These are phyloP conservation scores for Altica lythri DNA, from an alignment of 2,888 invertebrate genomes.

Conservation along the genomic window DNA sequence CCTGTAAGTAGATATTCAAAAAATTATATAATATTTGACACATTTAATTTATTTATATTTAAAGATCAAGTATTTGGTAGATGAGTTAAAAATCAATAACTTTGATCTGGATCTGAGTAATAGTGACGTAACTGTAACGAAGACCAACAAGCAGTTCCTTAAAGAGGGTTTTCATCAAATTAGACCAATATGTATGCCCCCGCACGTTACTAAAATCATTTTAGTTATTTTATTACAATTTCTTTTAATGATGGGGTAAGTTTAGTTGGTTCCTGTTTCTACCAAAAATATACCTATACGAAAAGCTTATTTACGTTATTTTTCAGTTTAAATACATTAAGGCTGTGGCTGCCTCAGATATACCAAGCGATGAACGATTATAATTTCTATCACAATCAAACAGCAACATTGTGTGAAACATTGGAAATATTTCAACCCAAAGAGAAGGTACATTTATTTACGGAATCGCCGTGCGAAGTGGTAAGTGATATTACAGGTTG, in stretches of 20 bases:
- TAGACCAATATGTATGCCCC: constrained; percentile 67
- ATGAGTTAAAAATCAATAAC: constrained; percentile 46
- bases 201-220: constrained; percentile 65
- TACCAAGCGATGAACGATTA: constrained; percentile 70
- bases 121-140: constrained; percentile 49
- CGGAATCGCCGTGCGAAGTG: constrained; percentile 34
- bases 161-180: constrained; percentile 67
- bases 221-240: constrained; percentile 70
- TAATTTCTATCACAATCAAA: constrained; percentile 46
- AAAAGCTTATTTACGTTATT: neutral
- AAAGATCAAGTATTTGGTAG: constrained; percentile 53
- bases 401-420: constrained; percentile 58
- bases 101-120: constrained; percentile 32
- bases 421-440: constrained; percentile 55
- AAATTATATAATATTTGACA: neutral
- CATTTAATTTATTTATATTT: constrained; percentile 20
- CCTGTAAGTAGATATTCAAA: constrained; percentile 61
- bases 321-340: constrained; percentile 70
- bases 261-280: too few species aligned
- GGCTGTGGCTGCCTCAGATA: constrained; percentile 86
- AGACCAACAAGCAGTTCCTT: constrained; percentile 58
- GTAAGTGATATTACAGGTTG: too few species aligned
- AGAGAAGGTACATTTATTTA: too few species aligned
- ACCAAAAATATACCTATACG: neutral
- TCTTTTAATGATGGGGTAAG: constrained; percentile 69